phyloP scores from a whole-genome alignment of 2,113 vertebrate species.

The Prietella phreatophila region DNA sequence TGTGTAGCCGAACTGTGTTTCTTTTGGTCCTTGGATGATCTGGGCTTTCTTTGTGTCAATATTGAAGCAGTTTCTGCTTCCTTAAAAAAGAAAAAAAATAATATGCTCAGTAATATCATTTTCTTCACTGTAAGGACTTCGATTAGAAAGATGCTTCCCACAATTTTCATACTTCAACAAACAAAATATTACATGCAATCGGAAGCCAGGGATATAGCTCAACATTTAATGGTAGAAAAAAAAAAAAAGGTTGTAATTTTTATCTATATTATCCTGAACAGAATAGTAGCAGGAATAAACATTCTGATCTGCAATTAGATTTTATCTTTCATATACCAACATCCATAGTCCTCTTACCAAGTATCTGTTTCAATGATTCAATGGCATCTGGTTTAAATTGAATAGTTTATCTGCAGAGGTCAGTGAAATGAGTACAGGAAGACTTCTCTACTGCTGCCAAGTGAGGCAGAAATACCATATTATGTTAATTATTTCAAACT shows the following conservation, averaged over 20 bases:
- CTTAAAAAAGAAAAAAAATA: conserved; percentile 62
- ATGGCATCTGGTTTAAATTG: conserved; percentile 44
- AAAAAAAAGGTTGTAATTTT: not conserved
- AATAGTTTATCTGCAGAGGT: conserved; percentile 39
- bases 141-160: not conserved
- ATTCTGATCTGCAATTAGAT: not conserved
- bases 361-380: conserved; percentile 1
- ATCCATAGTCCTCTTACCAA: not conserved
- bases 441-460: conserved; percentile 29
- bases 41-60: conserved; percentile 80
- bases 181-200: not conserved
- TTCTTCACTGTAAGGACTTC: not conserved
- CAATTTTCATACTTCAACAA: not conserved
- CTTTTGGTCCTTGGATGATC: conserved; percentile 78
- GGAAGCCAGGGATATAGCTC: not conserved
- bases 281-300: not conserved
- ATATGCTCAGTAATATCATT: not conserved
- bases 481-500: conserved; percentile 28
- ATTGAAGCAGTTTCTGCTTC: conserved; percentile 79
- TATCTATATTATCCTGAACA: not conserved
- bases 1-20: conserved; percentile 88
- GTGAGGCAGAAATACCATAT: conserved; percentile 24
- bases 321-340: not conserved
- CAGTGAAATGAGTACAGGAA: conserved; percentile 29
- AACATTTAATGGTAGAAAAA: not conserved